Percentiles rank a stretch among this genome's conserved stretches.
phyloP scores from a whole-genome alignment of 2,797 vertebrate genomes.

The Lagorchestes hirsutus region DNA sequence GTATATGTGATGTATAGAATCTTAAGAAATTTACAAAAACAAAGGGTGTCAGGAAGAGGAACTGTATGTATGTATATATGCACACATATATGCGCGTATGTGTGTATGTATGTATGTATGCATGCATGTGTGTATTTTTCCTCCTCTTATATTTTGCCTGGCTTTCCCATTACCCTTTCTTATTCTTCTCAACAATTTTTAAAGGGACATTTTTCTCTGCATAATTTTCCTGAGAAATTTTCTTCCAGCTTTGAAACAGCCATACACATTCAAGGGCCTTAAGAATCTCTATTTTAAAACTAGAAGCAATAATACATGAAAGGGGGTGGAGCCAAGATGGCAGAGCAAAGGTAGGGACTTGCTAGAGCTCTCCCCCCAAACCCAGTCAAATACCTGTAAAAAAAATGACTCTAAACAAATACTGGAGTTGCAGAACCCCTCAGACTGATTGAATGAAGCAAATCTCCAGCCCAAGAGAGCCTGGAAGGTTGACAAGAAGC shows the following conservation, averaged over 20 bases:
- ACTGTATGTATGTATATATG: not conserved
- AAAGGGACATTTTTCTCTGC: not conserved
- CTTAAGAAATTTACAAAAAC: not conserved
- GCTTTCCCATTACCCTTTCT: not conserved
- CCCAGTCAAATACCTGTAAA: too few species aligned
- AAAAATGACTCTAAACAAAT: too few species aligned
- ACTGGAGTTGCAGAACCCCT: too few species aligned
- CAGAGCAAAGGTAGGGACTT: too few species aligned
- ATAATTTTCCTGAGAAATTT: not conserved
- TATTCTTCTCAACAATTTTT: not conserved
- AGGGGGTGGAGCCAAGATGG: not conserved
- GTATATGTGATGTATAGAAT: not conserved
- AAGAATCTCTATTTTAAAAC: constrained; percentile 11
- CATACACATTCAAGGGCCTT: not conserved
- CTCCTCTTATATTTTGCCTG: not conserved
- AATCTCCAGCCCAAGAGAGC: too few species aligned
- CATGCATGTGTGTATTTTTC: not conserved
- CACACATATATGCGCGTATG: not conserved
- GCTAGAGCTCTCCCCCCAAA: too few species aligned
- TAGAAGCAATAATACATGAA: constrained; percentile 30
- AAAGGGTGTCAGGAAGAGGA: not conserved
- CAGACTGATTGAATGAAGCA: too few species aligned
- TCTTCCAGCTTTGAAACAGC: not conserved
- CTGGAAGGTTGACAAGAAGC: too few species aligned
- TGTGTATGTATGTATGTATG: not conserved